Evolutionary conservation across 2,888 invertebrate species (phyloP).

Genomic region (Pheosia gnoma): DNA sequence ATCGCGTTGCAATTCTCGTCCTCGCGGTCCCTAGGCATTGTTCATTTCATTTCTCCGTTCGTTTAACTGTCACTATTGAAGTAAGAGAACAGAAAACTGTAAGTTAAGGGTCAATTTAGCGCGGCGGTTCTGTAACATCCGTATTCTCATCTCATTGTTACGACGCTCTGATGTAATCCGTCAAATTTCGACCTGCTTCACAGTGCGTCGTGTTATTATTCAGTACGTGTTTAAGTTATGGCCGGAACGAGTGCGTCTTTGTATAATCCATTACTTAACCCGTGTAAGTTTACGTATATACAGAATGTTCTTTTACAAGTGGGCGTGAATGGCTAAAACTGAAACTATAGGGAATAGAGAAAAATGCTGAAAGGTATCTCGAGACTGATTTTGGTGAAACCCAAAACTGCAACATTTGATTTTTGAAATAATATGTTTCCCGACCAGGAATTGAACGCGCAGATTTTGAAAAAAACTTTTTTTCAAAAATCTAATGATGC

Average conservation of each 20-base stretch:
- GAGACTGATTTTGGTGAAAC: too few relatives aligned
- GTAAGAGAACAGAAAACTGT: slow-evolving; percentile 69
- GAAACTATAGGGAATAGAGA: too few relatives aligned
- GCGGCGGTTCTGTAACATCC: slow-evolving; percentile 51
- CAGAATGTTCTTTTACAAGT: slow-evolving; percentile 4
- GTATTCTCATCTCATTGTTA: slow-evolving; percentile 52
- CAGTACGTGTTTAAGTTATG: slow-evolving; percentile 20
- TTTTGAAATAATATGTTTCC: too few relatives aligned
- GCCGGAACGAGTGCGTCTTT: slow-evolving; percentile 11
- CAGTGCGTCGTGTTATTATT: slow-evolving; percentile 18
- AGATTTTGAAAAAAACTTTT: too few relatives aligned
- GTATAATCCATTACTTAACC: slow-evolving; percentile 27
- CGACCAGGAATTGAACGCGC: too few relatives aligned
- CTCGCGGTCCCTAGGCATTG: slow-evolving; percentile 71
- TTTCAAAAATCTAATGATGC: too few relatives aligned
- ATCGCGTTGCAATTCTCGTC: slow-evolving; percentile 76
- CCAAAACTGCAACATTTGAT: too few relatives aligned
- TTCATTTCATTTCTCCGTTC: slow-evolving; percentile 52
- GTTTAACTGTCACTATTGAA: slow-evolving; percentile 71
- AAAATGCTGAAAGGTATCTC: too few relatives aligned
- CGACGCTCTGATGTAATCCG: slow-evolving; percentile 45
- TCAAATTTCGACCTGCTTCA: slow-evolving; percentile 43
- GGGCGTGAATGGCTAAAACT: too few relatives aligned
- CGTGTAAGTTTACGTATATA: not conserved
- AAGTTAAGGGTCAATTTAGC: slow-evolving; percentile 51